These are phyloP conservation scores for Habropoda laboriosa DNA, from an alignment of 1,140 invertebrate genomes.

Conservation along the genomic window DNA sequence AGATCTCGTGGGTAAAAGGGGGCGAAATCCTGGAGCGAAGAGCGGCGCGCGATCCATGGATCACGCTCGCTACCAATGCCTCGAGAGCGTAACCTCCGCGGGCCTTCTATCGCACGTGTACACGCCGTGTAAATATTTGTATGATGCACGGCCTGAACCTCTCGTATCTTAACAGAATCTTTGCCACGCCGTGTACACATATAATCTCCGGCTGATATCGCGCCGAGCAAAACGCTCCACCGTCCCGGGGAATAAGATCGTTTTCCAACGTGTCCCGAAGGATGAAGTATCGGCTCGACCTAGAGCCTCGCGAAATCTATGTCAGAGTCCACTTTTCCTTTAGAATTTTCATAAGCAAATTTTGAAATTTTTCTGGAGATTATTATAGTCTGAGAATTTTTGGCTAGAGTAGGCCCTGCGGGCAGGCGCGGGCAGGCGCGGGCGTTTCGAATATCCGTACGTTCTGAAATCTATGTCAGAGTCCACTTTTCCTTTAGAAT, in stretches of 20 bases:
- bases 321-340: conserved; percentile 6
- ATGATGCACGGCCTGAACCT: conserved; percentile 57
- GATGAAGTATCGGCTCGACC: conserved; percentile 40
- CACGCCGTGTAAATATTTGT: conserved; percentile 66
- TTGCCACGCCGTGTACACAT: conserved; percentile 43
- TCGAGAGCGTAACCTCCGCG: conserved; percentile 40
- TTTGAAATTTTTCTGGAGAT: no score
- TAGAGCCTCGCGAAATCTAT: conserved; percentile 16
- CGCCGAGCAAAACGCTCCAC: conserved; percentile 38
- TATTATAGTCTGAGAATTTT: no score
- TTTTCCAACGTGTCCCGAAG: conserved; percentile 34
- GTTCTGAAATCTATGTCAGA: conserved; percentile 12
- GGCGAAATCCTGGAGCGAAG: conserved; percentile 43
- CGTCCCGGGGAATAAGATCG: conserved; percentile 42
- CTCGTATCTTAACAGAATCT: conserved; percentile 56
- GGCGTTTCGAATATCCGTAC: no score
- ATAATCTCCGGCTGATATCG: conserved; percentile 55
- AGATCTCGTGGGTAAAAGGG: conserved; percentile 42
- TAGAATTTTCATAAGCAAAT: no score
- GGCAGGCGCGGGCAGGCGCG: no score
- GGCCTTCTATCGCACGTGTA: conserved; percentile 56
- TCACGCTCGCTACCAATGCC: conserved; percentile 59
- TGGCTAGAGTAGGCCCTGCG: no score
- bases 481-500: no score
- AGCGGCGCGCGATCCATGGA: conserved; percentile 55